Percentiles rank a stretch among this genome's conserved stretches.
phyloP scores from a whole-genome alignment of 2,888 invertebrate genomes.

The Nomada fabriciana region DNA sequence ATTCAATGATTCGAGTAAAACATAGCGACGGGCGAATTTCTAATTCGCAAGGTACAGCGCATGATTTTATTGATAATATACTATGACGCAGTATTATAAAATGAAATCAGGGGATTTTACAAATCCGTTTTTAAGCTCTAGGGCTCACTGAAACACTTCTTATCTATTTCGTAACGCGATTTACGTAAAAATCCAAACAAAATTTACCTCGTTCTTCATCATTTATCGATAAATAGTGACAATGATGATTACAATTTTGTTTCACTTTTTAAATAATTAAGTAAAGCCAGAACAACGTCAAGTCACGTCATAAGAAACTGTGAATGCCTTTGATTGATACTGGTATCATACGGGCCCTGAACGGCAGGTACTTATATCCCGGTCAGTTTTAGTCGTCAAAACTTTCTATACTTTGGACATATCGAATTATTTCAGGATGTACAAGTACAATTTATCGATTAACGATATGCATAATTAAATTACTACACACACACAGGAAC shows the following conservation, averaged over 20 bases:
- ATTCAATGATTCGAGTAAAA: constrained; percentile 64
- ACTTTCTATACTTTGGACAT: constrained; percentile 31
- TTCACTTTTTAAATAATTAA: constrained; percentile 11
- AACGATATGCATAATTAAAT: constrained; percentile 70
- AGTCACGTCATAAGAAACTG: constrained; percentile 18
- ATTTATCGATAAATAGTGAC: constrained; percentile 67
- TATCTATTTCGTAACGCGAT: constrained; percentile 51
- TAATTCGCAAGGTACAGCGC: constrained; percentile 67
- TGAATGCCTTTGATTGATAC: constrained; percentile 39
- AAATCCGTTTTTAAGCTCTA: constrained; percentile 52
- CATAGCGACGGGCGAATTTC: constrained; percentile 58
- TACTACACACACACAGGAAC: constrained; percentile 72
- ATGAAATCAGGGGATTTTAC: constrained; percentile 56
- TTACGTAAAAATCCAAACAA: constrained; percentile 60
- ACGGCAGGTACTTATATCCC: constrained; percentile 50
- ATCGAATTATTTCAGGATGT: constrained; percentile 39
- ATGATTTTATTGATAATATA: constrained; percentile 54
- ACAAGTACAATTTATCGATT: constrained; percentile 67
- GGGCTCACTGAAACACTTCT: constrained; percentile 46
- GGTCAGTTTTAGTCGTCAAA: constrained; percentile 35
- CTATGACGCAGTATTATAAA: constrained; percentile 58
- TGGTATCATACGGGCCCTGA: constrained; percentile 40
- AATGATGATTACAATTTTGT: constrained; percentile 43
- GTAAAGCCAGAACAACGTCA: constrained; percentile 38
- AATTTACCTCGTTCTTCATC: constrained; percentile 57